Evolutionary conservation across 2,888 invertebrate genomes (phyloP).

Genomic region (Tetropium fuscum): DNA sequence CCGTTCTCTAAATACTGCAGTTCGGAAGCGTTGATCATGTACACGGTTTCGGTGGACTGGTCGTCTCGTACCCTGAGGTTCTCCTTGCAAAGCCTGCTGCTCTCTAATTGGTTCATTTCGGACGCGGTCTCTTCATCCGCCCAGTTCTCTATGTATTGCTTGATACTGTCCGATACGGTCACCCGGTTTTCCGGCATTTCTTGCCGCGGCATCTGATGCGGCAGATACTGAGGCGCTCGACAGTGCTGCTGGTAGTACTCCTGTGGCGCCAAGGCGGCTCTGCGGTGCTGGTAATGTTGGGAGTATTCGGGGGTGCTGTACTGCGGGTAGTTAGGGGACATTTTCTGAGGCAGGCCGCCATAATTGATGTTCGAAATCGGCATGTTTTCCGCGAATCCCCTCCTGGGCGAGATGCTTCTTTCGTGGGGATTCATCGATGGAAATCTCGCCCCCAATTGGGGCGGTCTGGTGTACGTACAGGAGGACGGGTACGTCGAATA

Average conservation of each 20-base stretch:
- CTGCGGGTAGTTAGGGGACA: slow-evolving; percentile 53
- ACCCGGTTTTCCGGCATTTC: slow-evolving; percentile 53
- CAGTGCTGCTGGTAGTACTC: slow-evolving; percentile 49
- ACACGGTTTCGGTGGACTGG: slow-evolving; percentile 47
- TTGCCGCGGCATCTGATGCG: slow-evolving; percentile 48
- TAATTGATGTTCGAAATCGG: slow-evolving; percentile 50
- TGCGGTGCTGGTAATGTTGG: slow-evolving; percentile 57
- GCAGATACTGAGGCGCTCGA: slow-evolving; percentile 48
- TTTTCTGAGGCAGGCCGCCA: slow-evolving; percentile 49
- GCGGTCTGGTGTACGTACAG: slow-evolving; percentile 41
- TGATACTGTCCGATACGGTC: slow-evolving; percentile 54
- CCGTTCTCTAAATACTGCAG: slow-evolving; percentile 55
- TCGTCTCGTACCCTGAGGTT: slow-evolving; percentile 41
- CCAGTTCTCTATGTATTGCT: slow-evolving; percentile 62
- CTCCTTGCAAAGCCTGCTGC: slow-evolving; percentile 36
- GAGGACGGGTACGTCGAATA: slow-evolving; percentile 39
- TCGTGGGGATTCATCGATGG: slow-evolving; percentile 47
- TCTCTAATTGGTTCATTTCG: slow-evolving; percentile 46
- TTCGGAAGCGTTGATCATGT: slow-evolving; percentile 54
- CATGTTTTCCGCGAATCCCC: slow-evolving; percentile 52
- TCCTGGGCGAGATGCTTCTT: slow-evolving; percentile 56
- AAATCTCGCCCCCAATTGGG: slow-evolving; percentile 47
- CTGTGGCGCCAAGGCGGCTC: slow-evolving; percentile 37
- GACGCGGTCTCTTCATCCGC: slow-evolving; percentile 58
- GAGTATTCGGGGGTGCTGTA: slow-evolving; percentile 53